Percentiles rank a stretch among this genome's conserved stretches.
phyloP scores from a whole-genome alignment of 2,797 vertebrate species.

The Neosilurus hyrtlii region DNA sequence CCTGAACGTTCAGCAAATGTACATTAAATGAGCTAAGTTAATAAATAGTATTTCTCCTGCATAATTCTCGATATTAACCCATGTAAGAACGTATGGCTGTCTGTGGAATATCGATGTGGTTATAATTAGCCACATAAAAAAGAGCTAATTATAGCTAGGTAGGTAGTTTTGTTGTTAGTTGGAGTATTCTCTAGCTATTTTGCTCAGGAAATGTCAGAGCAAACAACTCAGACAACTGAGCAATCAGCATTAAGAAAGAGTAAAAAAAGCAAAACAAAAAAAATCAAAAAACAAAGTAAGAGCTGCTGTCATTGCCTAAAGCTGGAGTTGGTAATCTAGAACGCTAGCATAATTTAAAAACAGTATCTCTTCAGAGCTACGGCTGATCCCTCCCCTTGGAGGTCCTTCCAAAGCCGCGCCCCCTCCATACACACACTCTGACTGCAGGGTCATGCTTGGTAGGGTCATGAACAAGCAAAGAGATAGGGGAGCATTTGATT shows the following conservation, averaged over 20 bases:
- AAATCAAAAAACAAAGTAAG: not conserved
- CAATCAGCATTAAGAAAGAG: not conserved
- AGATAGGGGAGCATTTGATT: too few species aligned
- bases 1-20: not conserved
- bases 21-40: constrained; percentile 1
- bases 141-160: constrained; percentile 10
- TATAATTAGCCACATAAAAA: not conserved
- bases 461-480: too few species aligned
- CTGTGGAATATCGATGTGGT: constrained; percentile 3
- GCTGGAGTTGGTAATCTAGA: too few species aligned
- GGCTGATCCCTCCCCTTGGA: too few species aligned
- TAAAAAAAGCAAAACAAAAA: too few species aligned
- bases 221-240: not conserved
- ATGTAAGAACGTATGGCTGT: constrained; percentile 8
- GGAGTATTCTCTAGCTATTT: not conserved
- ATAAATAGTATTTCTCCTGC: constrained; percentile 25
- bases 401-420: too few species aligned
- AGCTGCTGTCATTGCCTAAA: not conserved
- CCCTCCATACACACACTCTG: too few species aligned
- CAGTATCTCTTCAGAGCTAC: too few species aligned
- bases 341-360: too few species aligned
- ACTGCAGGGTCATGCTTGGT: too few species aligned
- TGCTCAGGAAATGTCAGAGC: not conserved
- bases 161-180: constrained; percentile 21
- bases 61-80: constrained; percentile 15